phyloP scores from a whole-genome alignment of 2,113 vertebrate species.

The Aphyosemion australe region DNA sequence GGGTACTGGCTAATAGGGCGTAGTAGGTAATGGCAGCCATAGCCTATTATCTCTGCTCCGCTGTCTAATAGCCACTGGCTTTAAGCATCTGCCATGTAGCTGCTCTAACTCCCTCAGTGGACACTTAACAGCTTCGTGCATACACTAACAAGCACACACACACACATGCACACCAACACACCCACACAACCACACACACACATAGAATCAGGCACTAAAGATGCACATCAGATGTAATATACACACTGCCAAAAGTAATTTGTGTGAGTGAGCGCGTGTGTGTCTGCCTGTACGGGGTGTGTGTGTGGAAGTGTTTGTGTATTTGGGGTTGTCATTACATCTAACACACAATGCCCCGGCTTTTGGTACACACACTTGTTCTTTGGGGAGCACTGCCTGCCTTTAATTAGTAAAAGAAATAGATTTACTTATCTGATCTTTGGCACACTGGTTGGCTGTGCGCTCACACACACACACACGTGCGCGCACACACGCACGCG shows the following conservation, averaged over 20 bases:
- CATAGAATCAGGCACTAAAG: constrained; percentile 38
- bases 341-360: constrained; percentile 36
- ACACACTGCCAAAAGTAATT: constrained; percentile 62
- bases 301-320: constrained; percentile 29
- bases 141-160: constrained; percentile 37
- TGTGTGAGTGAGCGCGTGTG: constrained; percentile 27
- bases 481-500: neutral
- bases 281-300: constrained; percentile 29
- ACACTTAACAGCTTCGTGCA: constrained; percentile 60
- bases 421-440: constrained; percentile 71
- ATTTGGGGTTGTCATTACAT: constrained; percentile 34
- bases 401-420: constrained; percentile 74
- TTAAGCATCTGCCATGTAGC: constrained; percentile 71
- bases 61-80: constrained; percentile 76
- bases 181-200: constrained; percentile 8
- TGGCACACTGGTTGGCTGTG: constrained; percentile 37
- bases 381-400: constrained; percentile 40
- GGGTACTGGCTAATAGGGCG: constrained; percentile 67
- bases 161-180: constrained; percentile 6
- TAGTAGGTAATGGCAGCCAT: constrained; percentile 71
- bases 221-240: constrained; percentile 48
- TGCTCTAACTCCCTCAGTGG: constrained; percentile 61
- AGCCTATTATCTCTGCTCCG: constrained; percentile 75
- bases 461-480: constrained; percentile 9
- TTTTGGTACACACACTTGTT: constrained; percentile 38